Conservation (phyloP, 2,888 invertebrate genomes). For the Stomorhina lunata region DNA sequence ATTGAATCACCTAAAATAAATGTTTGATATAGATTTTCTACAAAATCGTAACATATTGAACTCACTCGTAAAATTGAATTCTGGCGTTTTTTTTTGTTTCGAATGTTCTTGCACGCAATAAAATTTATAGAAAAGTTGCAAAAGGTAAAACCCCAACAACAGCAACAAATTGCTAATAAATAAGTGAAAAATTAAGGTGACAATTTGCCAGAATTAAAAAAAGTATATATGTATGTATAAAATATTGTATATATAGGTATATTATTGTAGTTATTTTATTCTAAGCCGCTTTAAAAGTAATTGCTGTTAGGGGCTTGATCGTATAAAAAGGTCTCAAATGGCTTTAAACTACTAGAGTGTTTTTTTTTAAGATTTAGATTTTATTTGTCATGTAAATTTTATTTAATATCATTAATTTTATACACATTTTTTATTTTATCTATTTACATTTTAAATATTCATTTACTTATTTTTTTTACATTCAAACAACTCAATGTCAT, state of each 20-base stretch:
- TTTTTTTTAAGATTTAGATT: slow-evolving; percentile 2
- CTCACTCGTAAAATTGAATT: neutral
- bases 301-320: neutral
- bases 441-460: slow-evolving; percentile 12
- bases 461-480: slow-evolving; percentile 18
- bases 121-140: slow-evolving; percentile 22
- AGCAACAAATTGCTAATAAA: neutral
- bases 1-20: slow-evolving; percentile 57
- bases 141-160: slow-evolving; percentile 1
- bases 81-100: neutral
- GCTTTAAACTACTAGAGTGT: too few species aligned
- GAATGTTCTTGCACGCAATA: slow-evolving; percentile 56
- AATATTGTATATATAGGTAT: slow-evolving; percentile 9
- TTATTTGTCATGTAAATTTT: slow-evolving; percentile 42
- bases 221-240: slow-evolving; percentile 7
- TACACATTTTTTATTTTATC: slow-evolving; percentile 16
- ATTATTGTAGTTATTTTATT: too few species aligned
- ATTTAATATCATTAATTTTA: slow-evolving; percentile 17
- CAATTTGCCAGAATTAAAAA: slow-evolving; percentile 60
- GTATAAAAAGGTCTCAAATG: too few species aligned
- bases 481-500: slow-evolving; percentile 37
- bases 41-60: neutral
- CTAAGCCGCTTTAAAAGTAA: too few species aligned
- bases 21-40: neutral
- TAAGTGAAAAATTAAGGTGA: slow-evolving; percentile 56